Evolutionary conservation across 1,140 invertebrate genomes (phyloP), one percentile per base, ranked within the genome.

Genomic region (Augochlora pura): DNA sequence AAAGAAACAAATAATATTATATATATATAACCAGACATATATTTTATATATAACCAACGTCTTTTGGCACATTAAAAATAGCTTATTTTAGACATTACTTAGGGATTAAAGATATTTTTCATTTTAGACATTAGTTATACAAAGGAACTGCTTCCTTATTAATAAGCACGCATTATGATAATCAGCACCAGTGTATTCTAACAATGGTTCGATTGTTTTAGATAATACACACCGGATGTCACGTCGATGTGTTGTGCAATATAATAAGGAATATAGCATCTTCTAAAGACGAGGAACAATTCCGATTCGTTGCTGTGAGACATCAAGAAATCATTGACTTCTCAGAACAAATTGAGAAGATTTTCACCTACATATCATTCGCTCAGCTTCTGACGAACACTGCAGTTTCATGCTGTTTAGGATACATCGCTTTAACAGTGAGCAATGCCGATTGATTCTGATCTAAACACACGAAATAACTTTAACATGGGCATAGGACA

Each of bases 351-450:
- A 76, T 85, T 21, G 82, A 85, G 14, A 42, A 39, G 12, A 23
- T 82, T 0, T 85, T 84, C 42, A 78, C 79, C 7, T 78, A 82
- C 6, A 84, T 86, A 12, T 65, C 78, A 2, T 32, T 84, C 9
- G 60, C 59, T 2, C 84, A 85, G 59, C 69, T 86, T 18, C 1
- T 84, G 12, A 74, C 74, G 1, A 82, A 86, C 9, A 85, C 69
- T 5, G 0, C 78, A 9, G 60, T 75, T 42, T 75, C 69, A 12
- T 86, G 82, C 18, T 84, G 69, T 21, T 32, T 75, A 14, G 83
- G 83, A 25, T 82, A 82, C n/a, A n/a, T 78, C n/a, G 63, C 82
- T n/a, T 62, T 78, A 21, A 62, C 69, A 21, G 84, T 86, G 71
- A 84, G 79, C 81, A 77, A 46, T 46, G 14, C 9, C 12, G 42